These are phyloP conservation scores for Drosophila micromelanica DNA, from an alignment of 1,140 invertebrate genomes.

Conservation along the genomic window DNA sequence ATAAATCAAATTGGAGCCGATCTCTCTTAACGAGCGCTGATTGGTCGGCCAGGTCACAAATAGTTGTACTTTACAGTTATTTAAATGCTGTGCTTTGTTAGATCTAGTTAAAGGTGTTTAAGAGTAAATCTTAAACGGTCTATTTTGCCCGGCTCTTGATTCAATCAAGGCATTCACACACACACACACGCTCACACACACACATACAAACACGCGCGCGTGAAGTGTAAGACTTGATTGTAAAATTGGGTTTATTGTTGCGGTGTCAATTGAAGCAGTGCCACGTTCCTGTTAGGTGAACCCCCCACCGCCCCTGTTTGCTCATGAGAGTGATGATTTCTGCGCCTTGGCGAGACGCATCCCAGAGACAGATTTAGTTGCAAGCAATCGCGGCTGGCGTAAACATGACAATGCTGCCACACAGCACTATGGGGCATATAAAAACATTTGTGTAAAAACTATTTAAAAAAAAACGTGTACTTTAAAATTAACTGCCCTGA, in stretches of 20 bases:
- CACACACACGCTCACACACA: conserved; percentile 10
- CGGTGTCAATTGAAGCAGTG: conserved; percentile 61
- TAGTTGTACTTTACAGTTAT: conserved; percentile 16
- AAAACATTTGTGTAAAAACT: too few relatives aligned
- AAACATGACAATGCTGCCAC: conserved; percentile 7
- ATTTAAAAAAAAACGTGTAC: too few relatives aligned
- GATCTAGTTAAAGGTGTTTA: conserved; percentile 70
- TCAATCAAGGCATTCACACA: conserved; percentile 56
- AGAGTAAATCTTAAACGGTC: conserved; percentile 62
- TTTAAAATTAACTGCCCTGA: too few relatives aligned
- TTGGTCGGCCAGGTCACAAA: conserved; percentile 23
- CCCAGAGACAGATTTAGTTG: conserved; percentile 42
- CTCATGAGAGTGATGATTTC: conserved; percentile 12
- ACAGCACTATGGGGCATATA: neutral
- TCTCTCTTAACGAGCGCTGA: conserved; percentile 28
- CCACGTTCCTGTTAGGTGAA: conserved; percentile 37
- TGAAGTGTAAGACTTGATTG: conserved; percentile 34
- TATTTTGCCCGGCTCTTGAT: conserved; percentile 60
- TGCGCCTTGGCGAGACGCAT: conserved; percentile 15
- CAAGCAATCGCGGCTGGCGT: conserved; percentile 24
- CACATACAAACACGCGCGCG: conserved; percentile 9
- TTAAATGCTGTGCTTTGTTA: conserved; percentile 22
- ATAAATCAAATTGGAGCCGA: conserved; percentile 21
- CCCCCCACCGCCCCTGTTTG: neutral
- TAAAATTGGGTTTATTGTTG: conserved; percentile 73